These are phyloP conservation scores for Orthosia incerta DNA, from an alignment of 2,888 invertebrate species.

Conservation along the genomic window DNA sequence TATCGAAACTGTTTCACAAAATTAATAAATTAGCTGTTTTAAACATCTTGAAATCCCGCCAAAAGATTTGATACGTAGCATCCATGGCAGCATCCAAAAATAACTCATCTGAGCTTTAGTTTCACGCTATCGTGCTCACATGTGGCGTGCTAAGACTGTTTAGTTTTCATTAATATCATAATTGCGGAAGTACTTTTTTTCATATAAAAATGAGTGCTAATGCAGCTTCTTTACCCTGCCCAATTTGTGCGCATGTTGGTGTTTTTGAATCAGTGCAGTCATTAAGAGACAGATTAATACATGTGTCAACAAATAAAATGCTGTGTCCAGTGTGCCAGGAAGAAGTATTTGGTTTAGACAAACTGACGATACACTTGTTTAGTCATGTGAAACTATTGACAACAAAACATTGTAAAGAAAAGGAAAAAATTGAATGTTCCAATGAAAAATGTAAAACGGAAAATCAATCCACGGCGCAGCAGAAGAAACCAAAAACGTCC, in stretches of 20 bases:
- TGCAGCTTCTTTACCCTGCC: conserved; percentile 93
- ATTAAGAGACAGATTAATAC: conserved; percentile 93
- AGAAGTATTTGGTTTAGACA: conserved; percentile 94
- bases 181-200: conserved; percentile 13
- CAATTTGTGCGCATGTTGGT: conserved; percentile 93
- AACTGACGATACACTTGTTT: conserved; percentile 96
- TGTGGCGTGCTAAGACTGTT: conserved; percentile 56
- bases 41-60: conserved; percentile 86
- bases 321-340: conserved; percentile 95
- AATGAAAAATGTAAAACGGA: conserved; percentile 70
- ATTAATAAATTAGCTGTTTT: conserved; percentile 46
- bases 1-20: conserved; percentile 12
- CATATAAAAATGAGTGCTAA: conserved; percentile 84
- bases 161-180: conserved; percentile 31
- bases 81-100: conserved; percentile 80
- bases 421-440: conserved; percentile 59
- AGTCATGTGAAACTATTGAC: conserved; percentile 91
- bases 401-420: conserved; percentile 68
- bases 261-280: conserved; percentile 93
- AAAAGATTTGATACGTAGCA: conserved; percentile 80
- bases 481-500: conserved; percentile 79
- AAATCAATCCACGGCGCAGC: conserved; percentile 70
- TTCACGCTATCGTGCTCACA: conserved; percentile 76
- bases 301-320: conserved; percentile 94
- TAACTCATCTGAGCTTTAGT: conserved; percentile 82